Percentiles rank a stretch among this genome's conserved stretches.
Conservation (phyloP, 2,797 vertebrate genomes). For the Danio albolineatus region DNA sequence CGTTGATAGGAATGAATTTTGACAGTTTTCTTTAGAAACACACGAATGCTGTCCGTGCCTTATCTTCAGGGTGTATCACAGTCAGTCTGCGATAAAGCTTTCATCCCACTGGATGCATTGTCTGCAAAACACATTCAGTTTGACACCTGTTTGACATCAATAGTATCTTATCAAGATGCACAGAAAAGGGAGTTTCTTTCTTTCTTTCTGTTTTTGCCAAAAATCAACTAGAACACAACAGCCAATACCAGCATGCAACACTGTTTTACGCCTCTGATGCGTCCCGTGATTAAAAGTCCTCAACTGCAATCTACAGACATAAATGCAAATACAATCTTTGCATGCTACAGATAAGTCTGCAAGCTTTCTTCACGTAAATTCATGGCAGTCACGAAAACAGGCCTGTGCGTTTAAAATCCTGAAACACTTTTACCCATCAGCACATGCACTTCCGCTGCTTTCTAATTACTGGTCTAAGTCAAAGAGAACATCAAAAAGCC, state of each 20-base stretch:
- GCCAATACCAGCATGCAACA: neutral
- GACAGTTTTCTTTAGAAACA: constrained; percentile 25
- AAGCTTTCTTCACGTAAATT: neutral
- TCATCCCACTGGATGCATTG: constrained; percentile 1
- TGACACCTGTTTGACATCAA: neutral
- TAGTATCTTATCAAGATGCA: neutral
- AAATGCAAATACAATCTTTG: constrained; percentile 28
- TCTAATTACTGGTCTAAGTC: constrained; percentile 75
- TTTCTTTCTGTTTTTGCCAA: too few species aligned
- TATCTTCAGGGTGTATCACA: constrained; percentile 27
- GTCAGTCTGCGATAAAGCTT: constrained; percentile 20
- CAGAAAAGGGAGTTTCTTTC: neutral
- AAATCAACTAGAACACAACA: neutral
- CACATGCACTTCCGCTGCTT: constrained; percentile 55
- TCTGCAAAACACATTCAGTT: constrained; percentile 7
- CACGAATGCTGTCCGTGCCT: constrained; percentile 10
- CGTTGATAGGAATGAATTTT: constrained; percentile 21
- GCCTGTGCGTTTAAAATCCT: constrained; percentile 10
- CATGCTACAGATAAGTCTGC: constrained; percentile 4
- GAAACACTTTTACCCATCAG: constrained; percentile 60
- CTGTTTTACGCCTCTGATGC: neutral
- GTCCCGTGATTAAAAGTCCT: neutral
- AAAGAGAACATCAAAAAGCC: constrained; percentile 81
- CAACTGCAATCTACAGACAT: constrained; percentile 9
- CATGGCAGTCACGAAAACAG: neutral